These are phyloP conservation scores for Zele albiditarsus DNA, from an alignment of 2,888 invertebrate species.

Conservation along the genomic window DNA sequence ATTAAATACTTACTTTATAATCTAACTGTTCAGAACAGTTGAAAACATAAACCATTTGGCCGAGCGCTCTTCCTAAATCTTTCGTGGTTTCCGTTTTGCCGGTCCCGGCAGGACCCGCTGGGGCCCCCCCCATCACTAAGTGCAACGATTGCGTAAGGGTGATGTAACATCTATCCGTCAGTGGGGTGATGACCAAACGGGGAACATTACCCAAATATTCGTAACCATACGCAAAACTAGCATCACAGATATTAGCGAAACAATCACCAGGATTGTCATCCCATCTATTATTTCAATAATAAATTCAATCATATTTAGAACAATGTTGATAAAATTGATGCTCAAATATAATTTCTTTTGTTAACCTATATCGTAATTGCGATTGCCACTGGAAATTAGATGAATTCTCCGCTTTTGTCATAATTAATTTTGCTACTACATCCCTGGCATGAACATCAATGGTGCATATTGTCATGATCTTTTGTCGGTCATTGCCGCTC, in stretches of 20 bases:
- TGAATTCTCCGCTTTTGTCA: constrained; percentile 85
- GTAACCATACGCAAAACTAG: constrained; percentile 91
- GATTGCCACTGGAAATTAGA: constrained; percentile 93
- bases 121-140: constrained; percentile 96
- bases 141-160: constrained; percentile 94
- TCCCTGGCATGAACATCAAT: constrained; percentile 96
- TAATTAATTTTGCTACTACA: constrained; percentile 91
- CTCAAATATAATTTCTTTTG: constrained; percentile 4
- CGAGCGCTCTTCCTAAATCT: constrained; percentile 93
- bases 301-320: constrained; percentile 17
- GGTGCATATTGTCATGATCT: constrained; percentile 97
- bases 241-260: constrained; percentile 95
- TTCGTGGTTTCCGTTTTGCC: constrained; percentile 98
- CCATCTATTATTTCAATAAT: constrained; percentile 77
- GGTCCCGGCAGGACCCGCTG: constrained; percentile 96
- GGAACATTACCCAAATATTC: constrained; percentile 97
- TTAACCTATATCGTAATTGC: constrained; percentile 82
- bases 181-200: constrained; percentile 93
- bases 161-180: constrained; percentile 96
- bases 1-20: constrained; percentile 79
- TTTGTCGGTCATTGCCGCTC: constrained; percentile 88
- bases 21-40: constrained; percentile 99
- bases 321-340: neutral
- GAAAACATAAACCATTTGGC: constrained; percentile 98
- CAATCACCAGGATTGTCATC: constrained; percentile 86